phyloP scores from a whole-genome alignment of 2,113 vertebrate genomes.

The Acrocephalus arundinaceus region DNA sequence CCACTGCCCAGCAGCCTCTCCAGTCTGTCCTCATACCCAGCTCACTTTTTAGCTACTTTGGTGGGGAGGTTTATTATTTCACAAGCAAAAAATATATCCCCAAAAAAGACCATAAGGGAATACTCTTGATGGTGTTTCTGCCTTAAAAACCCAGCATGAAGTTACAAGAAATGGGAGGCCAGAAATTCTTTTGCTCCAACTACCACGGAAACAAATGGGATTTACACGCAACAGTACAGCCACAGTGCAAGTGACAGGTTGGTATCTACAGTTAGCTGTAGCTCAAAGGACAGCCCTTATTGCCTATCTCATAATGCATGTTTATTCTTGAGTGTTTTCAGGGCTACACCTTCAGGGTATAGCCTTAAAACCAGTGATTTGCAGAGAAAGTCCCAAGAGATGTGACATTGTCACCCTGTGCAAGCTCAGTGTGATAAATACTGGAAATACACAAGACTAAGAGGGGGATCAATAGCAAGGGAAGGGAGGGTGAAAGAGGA shows the following conservation, averaged over 20 bases:
- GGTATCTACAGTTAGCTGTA: not conserved
- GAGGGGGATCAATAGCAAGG: not conserved
- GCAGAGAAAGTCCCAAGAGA: not conserved
- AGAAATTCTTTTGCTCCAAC: not conserved
- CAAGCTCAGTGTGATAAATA: not conserved
- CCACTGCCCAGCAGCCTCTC: not conserved
- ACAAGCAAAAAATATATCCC: not conserved
- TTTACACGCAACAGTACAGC: not conserved
- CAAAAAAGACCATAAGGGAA: not conserved
- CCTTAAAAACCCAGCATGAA: not conserved
- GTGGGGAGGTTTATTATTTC: not conserved
- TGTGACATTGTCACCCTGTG: fast-evolving
- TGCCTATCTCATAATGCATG: not conserved
- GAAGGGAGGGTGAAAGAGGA: not conserved
- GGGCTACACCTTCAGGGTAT: not conserved
- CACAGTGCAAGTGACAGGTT: not conserved
- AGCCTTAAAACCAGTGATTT: not conserved
- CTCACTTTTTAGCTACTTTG: not conserved
- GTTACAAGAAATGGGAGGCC: not conserved
- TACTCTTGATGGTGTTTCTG: not conserved
- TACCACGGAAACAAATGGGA: not conserved
- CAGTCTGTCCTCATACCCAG: not conserved
- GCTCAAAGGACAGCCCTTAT: not conserved
- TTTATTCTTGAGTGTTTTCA: not conserved
- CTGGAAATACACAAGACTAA: not conserved